Base-by-base conservation (phyloP, 2,797 vertebrate species). In the Cottoperca gobio region DNA sequence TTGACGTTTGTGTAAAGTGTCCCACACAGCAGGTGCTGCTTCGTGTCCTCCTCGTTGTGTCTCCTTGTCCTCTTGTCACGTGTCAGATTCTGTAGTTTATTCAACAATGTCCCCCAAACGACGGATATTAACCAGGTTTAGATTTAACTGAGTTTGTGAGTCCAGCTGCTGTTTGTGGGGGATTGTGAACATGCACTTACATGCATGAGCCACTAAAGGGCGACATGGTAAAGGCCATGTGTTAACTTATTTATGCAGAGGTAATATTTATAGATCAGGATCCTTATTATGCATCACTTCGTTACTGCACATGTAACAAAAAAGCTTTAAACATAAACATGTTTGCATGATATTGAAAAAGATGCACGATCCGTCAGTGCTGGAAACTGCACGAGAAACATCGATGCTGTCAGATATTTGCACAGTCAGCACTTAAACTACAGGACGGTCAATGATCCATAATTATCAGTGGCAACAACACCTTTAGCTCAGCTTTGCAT, bases 261-360 rank as follows among this genome's bases (percentile, higher is more conserved):
- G 2, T 19, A 2, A 2, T 67, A 78, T 78, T 75, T 62, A 75
- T 68, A 60, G 26, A 21, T 17, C 10, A 45, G 1, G 48, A 21
- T 24, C 23, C 8, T 73, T 11, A 13, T 46, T 9, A 35, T 35
- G 21, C 54, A 26, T 17, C 61, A 42, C 24, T 23, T n/a, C 3
- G 2, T 28, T 8, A 23, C 33, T 26, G 11, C 1, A 2, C 11
- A 17, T 23, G 1, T 17, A 7, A 43, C n/a, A 5, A 28, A 3
- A 43, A 40, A 23, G 11, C 1, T 14, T 19, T 16, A 19, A 19
- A 19, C 16, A 17, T 9, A 23, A 35, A 55, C 45, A 64, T 12
- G 33, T n/a, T n/a, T n/a, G n/a, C n/a, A n/a, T n/a, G n/a, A n/a
- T n/a, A n/a, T 2, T 40, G 37, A 31, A 40, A 6, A n/a, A n/a